These are phyloP conservation scores for Macroglossus sobrinus DNA, from an alignment of 2,113 vertebrate genomes.

Conservation along the genomic window DNA sequence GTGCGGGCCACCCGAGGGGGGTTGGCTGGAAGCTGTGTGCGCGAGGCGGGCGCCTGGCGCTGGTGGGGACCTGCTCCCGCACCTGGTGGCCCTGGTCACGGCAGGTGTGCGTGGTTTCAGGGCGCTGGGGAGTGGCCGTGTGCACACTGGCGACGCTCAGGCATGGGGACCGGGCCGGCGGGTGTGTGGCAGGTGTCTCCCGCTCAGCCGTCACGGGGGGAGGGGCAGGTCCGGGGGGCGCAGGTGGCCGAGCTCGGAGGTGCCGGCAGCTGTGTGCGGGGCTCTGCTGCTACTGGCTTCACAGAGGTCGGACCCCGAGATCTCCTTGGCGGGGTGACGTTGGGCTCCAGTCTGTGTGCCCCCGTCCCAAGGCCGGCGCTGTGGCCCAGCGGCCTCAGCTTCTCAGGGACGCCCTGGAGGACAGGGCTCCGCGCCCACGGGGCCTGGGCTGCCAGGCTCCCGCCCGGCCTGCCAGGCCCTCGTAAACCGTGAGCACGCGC, in stretches of 20 bases:
- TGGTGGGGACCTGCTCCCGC: background rate
- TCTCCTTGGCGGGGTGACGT: too few relatives aligned
- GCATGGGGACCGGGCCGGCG: fast-evolving
- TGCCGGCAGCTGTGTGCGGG: fast-evolving
- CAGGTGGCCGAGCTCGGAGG: fast-evolving
- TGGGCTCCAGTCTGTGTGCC: background rate
- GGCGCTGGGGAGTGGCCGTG: background rate
- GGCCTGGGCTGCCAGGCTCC: background rate
- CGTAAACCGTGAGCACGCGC: fast-evolving
- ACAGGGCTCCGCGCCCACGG: background rate
- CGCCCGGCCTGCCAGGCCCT: background rate
- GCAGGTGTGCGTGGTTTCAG: fast-evolving
- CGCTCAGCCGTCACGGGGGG: fast-evolving
- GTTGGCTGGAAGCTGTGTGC: background rate
- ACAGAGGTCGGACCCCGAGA: too few relatives aligned
- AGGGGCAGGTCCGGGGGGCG: too few relatives aligned
- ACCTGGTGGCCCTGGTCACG: fast-evolving
- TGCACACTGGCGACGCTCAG: fast-evolving
- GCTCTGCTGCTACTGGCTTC: too few relatives aligned
- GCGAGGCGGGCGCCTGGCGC: fast-evolving
- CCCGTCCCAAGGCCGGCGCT: fast-evolving
- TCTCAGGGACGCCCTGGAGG: background rate
- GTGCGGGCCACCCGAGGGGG: too few relatives aligned
- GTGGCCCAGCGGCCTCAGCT: fast-evolving
- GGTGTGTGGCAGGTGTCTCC: fast-evolving